These are phyloP conservation scores for Tadarida brasiliensis DNA, from an alignment of 2,797 vertebrate species.

Conservation along the genomic window DNA sequence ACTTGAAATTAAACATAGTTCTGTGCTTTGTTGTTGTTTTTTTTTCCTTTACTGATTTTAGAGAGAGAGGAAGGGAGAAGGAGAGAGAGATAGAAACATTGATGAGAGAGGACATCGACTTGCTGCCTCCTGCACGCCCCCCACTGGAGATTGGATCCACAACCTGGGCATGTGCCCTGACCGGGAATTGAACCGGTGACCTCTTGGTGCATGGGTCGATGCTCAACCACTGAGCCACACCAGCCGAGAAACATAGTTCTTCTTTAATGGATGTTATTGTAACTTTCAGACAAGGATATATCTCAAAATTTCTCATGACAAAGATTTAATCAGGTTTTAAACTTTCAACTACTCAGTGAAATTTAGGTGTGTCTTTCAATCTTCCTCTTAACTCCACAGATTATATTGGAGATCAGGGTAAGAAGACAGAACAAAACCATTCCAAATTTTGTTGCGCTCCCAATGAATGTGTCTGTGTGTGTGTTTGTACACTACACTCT, in stretches of 20 bases:
- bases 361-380: neutral
- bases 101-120: too few relatives aligned
- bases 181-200: too few relatives aligned
- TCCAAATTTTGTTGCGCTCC: neutral
- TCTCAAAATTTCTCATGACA: neutral
- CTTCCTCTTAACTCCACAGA: neutral
- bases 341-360: neutral
- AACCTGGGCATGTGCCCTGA: too few relatives aligned
- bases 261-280: neutral
- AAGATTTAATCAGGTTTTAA: neutral
- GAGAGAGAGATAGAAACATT: too few relatives aligned
- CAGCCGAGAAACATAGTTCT: constrained; percentile 6
- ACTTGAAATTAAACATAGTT: neutral
- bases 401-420: neutral
- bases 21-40: too few relatives aligned
- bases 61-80: too few relatives aligned
- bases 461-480: neutral
- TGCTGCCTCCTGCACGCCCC: too few relatives aligned
- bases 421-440: neutral
- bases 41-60: too few relatives aligned
- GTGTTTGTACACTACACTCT: neutral
- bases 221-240: too few relatives aligned
- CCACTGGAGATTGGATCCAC: too few relatives aligned
- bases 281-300: neutral
- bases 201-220: too few relatives aligned